Base-by-base conservation (phyloP, 2,888 invertebrate genomes). In the Melanostoma scalare region DNA sequence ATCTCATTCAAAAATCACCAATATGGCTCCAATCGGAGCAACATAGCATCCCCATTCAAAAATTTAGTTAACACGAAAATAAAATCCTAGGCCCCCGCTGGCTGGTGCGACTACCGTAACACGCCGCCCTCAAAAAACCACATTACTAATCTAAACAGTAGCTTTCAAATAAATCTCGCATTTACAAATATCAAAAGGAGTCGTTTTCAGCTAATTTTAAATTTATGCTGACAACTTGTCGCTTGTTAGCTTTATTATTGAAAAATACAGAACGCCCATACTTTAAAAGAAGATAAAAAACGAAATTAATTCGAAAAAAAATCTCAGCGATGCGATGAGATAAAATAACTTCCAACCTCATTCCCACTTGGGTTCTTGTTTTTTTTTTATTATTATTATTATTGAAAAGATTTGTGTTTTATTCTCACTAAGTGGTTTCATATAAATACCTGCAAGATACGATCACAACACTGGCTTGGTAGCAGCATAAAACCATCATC, bases 171-270 rank as follows among this genome's bases (percentile, higher is more conserved):
- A 35, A n/a, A 2, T 9, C 30, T 3, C 48, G 31, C 58, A 75
- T 71, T 52, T 71, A 75, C 35, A n/a, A 56, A 72, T 61, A 55
- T 72, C 55, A 61, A 60, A 38, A 55, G 61, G 67, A 58, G 63
- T 65, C 48, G 58, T 77, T 50, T 69, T 78, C 67, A 84, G 60
- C 74, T 69, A 74, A 78, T 74, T 78, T 71, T 33, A 71, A 79
- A 79, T 79, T 79, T 79, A 84, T 84, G 71, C 84, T 56, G 84
- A 84, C 84, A 84, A 78, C 79, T 78, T 84, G 84, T 79, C 84
- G 79, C 84, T 84, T 79, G 79, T 84, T 84, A 79, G 60, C 48
- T 74, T 79, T 69, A 65, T 75, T 84, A 79, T 79, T 78, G 58
- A 71, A 71, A 75, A 42, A 46, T 6, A 9, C 2, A 33, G 35